phyloP scores from a whole-genome alignment of 2,113 vertebrate species.

The Enhydra lutris region DNA sequence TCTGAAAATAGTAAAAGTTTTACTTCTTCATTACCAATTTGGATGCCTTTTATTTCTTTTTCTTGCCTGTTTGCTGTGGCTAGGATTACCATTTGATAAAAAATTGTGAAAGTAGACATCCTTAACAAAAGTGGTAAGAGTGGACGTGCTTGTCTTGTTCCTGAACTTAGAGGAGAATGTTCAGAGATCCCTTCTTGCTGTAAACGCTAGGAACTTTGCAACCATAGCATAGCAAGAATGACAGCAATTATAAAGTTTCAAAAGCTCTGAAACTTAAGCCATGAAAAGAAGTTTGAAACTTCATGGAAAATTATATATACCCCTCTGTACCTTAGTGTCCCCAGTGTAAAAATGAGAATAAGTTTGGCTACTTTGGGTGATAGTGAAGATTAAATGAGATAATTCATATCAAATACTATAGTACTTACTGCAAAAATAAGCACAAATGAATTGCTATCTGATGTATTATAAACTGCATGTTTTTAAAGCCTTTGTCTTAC shows the following conservation, averaged over 20 bases:
- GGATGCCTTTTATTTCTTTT: neutral
- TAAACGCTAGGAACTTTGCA: neutral
- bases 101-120: neutral
- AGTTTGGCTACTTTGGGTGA: neutral
- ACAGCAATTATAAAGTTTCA: neutral
- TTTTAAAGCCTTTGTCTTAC: neutral
- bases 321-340: neutral
- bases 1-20: neutral
- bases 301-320: neutral
- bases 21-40: neutral
- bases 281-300: neutral
- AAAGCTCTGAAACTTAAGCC: conserved; percentile 28
- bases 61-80: neutral
- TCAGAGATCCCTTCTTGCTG: neutral
- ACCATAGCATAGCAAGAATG: neutral
- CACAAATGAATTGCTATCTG: neutral
- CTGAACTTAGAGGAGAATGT: neutral
- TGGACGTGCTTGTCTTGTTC: neutral
- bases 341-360: neutral
- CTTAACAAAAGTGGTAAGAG: neutral
- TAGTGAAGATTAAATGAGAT: neutral
- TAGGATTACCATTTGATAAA: neutral
- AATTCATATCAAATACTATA: neutral
- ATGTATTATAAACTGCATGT: neutral
- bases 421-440: neutral